Evolutionary conservation across 2,797 vertebrate species (phyloP).

Genomic region (Eulemur rubriventer): DNA sequence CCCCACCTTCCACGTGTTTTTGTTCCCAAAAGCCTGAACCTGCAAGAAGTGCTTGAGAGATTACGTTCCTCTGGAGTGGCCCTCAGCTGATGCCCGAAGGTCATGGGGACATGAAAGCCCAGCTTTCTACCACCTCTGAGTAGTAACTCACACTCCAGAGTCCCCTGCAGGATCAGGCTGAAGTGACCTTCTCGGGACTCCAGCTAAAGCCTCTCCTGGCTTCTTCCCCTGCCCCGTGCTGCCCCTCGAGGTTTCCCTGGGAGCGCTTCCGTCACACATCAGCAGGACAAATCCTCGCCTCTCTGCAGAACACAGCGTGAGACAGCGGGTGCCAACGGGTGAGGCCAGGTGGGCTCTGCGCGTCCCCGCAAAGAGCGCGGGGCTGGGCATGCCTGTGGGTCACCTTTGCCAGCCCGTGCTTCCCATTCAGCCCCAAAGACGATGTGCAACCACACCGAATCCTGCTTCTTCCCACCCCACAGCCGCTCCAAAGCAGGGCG

Average conservation of each 20-base stretch:
- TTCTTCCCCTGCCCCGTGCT: not conserved
- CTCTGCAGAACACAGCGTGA: not conserved
- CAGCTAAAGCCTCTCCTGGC: not conserved
- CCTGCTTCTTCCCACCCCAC: not conserved
- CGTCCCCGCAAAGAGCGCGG: not conserved
- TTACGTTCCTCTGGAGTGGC: not conserved
- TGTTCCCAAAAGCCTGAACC: not conserved
- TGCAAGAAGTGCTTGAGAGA: not conserved
- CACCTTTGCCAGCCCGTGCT: not conserved
- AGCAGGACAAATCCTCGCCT: not conserved
- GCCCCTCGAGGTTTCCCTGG: not conserved
- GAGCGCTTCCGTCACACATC: not conserved
- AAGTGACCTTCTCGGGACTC: not conserved
- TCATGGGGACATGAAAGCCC: not conserved
- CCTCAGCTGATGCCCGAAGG: not conserved
- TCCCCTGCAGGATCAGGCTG: not conserved
- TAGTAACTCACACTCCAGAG: no score
- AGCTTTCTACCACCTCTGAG: not conserved
- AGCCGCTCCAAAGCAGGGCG: not conserved
- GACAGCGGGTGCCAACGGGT: not conserved
- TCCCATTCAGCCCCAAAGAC: not conserved
- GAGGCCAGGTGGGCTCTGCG: not conserved
- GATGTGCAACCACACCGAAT: fast-evolving
- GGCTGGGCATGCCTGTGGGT: fast-evolving
- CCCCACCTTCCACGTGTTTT: not conserved